Conservation (phyloP, 2,888 invertebrate species). For the Pandemis heparana region DNA sequence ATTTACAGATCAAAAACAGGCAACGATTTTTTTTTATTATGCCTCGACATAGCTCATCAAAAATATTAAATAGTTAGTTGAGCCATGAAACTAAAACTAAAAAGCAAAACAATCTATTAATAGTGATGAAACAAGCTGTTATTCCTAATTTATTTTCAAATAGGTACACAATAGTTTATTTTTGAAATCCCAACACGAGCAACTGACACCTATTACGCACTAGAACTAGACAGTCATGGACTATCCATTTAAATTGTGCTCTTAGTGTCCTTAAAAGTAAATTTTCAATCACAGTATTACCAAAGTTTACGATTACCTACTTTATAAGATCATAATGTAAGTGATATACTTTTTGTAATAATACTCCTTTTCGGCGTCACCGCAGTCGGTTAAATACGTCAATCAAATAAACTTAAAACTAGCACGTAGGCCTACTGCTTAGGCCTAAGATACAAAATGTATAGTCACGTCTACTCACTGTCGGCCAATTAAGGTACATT, state of each 20-base stretch:
- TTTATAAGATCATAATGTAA: constrained; percentile 7
- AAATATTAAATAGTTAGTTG: not conserved
- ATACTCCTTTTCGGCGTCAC: no score
- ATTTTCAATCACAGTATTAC: constrained; percentile 30
- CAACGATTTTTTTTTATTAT: no score
- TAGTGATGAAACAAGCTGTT: not conserved
- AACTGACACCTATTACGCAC: constrained; percentile 37
- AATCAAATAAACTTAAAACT: constrained; percentile 8
- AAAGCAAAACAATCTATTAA: not conserved
- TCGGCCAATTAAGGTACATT: constrained; percentile 2
- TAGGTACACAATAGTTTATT: not conserved
- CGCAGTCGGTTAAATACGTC: not conserved
- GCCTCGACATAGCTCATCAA: no score
- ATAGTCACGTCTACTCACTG: not conserved
- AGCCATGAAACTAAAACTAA: not conserved
- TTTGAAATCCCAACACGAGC: constrained; percentile 4
- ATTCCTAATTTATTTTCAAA: constrained; percentile 10
- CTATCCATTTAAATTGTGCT: constrained; percentile 24
- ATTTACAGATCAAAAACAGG: no score
- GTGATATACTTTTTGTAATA: constrained; percentile 7
- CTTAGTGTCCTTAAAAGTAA: constrained; percentile 9
- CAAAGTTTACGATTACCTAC: constrained; percentile 7
- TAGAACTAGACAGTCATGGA: constrained; percentile 28
- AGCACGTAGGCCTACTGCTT: constrained; percentile 8
- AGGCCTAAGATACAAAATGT: not conserved